Percentiles rank a stretch among this genome's conserved stretches.
Evolutionary conservation across 2,113 vertebrate species (phyloP).

Genomic region (Rattus rattus): DNA sequence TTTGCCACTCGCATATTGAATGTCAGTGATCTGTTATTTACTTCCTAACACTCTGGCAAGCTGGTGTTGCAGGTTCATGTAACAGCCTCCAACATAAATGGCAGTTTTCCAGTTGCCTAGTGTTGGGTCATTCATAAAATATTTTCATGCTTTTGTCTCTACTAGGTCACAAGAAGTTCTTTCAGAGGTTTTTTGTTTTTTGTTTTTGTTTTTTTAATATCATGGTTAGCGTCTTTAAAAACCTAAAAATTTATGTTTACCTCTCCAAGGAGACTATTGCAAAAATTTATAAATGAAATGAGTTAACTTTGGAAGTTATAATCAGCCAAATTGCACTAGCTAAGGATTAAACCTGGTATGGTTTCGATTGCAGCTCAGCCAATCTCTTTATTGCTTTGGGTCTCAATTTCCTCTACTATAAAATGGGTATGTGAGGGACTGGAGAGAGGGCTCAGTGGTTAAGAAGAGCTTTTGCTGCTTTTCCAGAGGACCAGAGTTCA

Average conservation of each 20-base stretch:
- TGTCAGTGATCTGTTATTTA: background rate
- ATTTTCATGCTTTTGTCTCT: conserved; percentile 49
- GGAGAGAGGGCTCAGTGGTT: background rate
- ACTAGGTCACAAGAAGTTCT: conserved; percentile 46
- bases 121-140: conserved; percentile 61
- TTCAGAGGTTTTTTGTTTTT: conserved; percentile 34
- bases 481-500: background rate
- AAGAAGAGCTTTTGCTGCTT: background rate
- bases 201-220: background rate
- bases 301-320: conserved; percentile 56
- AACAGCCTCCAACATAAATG: conserved; percentile 35
- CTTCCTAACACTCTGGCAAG: conserved; percentile 42
- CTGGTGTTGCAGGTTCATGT: conserved; percentile 21
- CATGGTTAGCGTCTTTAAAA: conserved; percentile 26
- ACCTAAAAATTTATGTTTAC: conserved; percentile 21
- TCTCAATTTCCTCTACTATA: background rate
- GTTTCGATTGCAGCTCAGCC: background rate
- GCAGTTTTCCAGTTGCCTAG: conserved; percentile 33
- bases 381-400: background rate
- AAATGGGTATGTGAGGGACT: background rate
- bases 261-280: conserved; percentile 49
- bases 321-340: conserved; percentile 20
- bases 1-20: background rate
- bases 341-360: conserved; percentile 2
- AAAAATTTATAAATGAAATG: conserved; percentile 49